Conservation (phyloP, 1,140 invertebrate species). For the Ostrea edulis region DNA sequence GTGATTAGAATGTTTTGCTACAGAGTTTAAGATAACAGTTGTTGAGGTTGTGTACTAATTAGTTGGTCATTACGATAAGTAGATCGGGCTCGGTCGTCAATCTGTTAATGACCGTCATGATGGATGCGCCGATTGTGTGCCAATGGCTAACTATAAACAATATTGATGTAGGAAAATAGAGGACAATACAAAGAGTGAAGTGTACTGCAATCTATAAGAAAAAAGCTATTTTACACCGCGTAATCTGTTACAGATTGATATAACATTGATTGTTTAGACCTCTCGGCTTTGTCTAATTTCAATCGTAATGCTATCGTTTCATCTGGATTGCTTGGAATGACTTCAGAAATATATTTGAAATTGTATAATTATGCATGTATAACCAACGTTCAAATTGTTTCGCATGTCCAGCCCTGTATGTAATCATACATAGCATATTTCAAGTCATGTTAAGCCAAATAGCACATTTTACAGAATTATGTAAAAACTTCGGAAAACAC, state of each 20-base stretch:
- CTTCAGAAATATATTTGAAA: background rate
- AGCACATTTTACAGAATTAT: no score
- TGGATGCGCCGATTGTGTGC: background rate
- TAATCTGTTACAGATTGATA: background rate
- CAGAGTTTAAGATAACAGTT: slow-evolving; percentile 37
- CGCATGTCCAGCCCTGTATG: no score
- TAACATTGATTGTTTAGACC: background rate
- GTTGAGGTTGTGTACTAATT: slow-evolving; percentile 23
- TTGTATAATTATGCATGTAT: background rate
- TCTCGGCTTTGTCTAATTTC: no score
- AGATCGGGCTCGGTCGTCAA: background rate
- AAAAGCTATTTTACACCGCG: background rate
- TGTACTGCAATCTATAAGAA: background rate
- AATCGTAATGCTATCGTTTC: no score
- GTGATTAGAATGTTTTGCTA: slow-evolving; percentile 16
- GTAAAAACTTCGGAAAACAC: background rate
- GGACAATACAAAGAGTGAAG: background rate
- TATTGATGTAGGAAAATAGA: background rate
- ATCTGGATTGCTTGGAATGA: no score
- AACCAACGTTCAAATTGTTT: background rate
- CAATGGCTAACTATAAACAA: background rate
- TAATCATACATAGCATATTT: no score
- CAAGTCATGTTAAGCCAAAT: no score
- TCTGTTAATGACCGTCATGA: background rate
- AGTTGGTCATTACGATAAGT: slow-evolving; percentile 32